Evolutionary conservation across 2,888 invertebrate genomes (phyloP).

Genomic region (Melanostoma mellinum): DNA sequence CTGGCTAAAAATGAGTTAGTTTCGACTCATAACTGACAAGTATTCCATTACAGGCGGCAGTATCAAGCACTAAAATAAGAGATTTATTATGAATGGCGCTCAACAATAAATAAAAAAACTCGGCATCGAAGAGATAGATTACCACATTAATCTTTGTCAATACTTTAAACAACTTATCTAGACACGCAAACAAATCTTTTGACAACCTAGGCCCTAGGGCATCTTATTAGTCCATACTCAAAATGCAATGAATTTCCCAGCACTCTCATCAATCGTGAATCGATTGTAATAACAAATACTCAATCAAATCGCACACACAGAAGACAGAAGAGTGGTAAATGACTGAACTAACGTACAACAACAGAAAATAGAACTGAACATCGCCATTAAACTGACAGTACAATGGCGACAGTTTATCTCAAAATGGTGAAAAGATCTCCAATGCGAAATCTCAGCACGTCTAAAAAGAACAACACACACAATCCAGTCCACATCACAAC

Average conservation of each 20-base stretch:
- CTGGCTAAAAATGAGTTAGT: too few relatives aligned
- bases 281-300: slow-evolving; percentile 29
- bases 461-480: slow-evolving; percentile 13
- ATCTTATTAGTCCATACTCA: slow-evolving; percentile 1
- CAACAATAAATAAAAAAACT: too few relatives aligned
- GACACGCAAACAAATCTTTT: too few relatives aligned
- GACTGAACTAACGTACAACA: slow-evolving; percentile 9
- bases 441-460: slow-evolving; percentile 12
- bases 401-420: slow-evolving; percentile 4
- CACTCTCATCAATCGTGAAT: not conserved
- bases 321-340: slow-evolving; percentile 23
- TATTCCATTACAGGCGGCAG: too few relatives aligned
- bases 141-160: too few relatives aligned
- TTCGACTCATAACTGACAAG: too few relatives aligned
- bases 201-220: too few relatives aligned
- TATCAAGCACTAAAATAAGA: too few relatives aligned
- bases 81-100: too few relatives aligned
- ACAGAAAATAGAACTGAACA: not conserved
- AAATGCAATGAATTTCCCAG: slow-evolving; percentile 29
- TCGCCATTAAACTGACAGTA: slow-evolving; percentile 6
- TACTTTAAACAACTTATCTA: too few relatives aligned
- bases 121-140: too few relatives aligned
- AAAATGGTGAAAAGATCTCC: slow-evolving; percentile 8
- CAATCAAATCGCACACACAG: not conserved
- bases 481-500: too few relatives aligned